Percentiles rank a stretch among this genome's conserved stretches.
Evolutionary conservation across 2,113 vertebrate genomes (phyloP).

Genomic region (Tympanuchus pallidicinctus): DNA sequence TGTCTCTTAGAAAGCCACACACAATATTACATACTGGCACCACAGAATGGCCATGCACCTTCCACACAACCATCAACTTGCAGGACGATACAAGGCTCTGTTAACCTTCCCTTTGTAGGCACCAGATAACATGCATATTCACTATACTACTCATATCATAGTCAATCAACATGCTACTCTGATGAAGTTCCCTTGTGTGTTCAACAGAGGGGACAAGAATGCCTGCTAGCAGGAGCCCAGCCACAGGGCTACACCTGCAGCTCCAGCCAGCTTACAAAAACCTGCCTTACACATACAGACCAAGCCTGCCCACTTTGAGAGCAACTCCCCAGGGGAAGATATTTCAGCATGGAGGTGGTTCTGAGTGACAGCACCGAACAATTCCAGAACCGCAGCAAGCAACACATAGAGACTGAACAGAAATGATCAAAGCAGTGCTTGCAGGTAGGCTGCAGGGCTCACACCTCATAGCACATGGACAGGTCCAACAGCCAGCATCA

Average conservation of each 20-base stretch:
- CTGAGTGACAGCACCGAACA: neutral
- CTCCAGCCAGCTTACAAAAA: neutral
- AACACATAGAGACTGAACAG: neutral
- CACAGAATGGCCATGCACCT: neutral
- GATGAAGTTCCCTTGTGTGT: neutral
- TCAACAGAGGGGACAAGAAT: neutral
- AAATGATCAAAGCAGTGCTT: neutral
- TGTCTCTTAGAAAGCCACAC: neutral
- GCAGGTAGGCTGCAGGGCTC: neutral
- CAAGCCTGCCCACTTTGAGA: neutral
- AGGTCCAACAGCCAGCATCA: neutral
- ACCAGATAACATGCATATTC: no score
- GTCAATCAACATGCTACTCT: neutral
- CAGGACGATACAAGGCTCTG: neutral
- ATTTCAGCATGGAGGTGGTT: neutral
- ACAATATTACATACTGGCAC: neutral
- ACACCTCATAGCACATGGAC: accelerated
- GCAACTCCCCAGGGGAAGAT: neutral
- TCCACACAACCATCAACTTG: neutral
- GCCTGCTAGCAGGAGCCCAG: accelerated
- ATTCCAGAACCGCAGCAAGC: neutral
- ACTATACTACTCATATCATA: no score
- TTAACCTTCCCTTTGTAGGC: no score
- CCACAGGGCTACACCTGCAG: neutral
- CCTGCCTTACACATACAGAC: neutral